Evolutionary conservation across 2,888 invertebrate species (phyloP).

Genomic region (Lasiommata megera): DNA sequence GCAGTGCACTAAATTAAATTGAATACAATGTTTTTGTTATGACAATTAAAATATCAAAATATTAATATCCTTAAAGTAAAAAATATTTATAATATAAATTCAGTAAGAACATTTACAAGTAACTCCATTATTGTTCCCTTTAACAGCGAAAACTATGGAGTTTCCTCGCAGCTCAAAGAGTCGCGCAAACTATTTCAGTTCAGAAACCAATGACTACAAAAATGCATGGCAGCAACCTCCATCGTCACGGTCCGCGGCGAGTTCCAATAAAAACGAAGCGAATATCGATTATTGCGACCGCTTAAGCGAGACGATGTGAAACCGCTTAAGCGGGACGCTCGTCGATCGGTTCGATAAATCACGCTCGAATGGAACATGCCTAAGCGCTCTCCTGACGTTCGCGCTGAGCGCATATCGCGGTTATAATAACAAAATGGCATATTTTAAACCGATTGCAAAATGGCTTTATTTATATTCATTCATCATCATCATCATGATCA

Average conservation of each 20-base stretch:
- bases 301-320: constrained; percentile 59
- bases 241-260: constrained; percentile 32
- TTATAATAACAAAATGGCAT: background rate
- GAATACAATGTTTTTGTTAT: too few species aligned
- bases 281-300: constrained; percentile 66
- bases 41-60: too few species aligned
- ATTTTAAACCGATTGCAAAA: background rate
- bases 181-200: background rate
- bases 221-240: constrained; percentile 25
- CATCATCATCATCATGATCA: too few species aligned
- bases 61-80: too few species aligned
- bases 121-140: background rate
- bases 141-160: background rate
- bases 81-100: too few species aligned
- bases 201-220: constrained; percentile 13
- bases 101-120: background rate
- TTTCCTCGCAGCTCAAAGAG: constrained; percentile 1
- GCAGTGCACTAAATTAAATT: too few species aligned
- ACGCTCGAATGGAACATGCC: constrained; percentile 45
- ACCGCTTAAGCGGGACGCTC: constrained; percentile 60
- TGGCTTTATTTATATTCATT: too few species aligned
- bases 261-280: constrained; percentile 54
- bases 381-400: constrained; percentile 33
- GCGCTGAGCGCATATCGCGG: background rate
- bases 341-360: constrained; percentile 66